Evolutionary conservation across 2,797 vertebrate species (phyloP).

Genomic region (Streptopelia turtur): DNA sequence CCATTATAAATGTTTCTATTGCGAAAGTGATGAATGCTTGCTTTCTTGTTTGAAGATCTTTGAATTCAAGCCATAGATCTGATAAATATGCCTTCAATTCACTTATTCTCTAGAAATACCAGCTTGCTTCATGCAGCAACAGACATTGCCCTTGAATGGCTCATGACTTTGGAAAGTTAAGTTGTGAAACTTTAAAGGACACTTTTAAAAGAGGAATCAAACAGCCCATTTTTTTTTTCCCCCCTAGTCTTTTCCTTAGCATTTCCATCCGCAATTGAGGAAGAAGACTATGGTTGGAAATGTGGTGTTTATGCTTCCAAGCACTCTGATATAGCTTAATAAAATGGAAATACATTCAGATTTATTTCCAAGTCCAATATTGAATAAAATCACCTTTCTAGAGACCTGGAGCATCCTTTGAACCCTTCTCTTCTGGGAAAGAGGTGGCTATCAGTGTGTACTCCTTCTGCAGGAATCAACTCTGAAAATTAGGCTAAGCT

Average conservation of each 20-base stretch:
- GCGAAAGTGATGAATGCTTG: neutral
- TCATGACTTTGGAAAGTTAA: neutral
- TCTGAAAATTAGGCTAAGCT: neutral
- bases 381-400: neutral
- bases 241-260: neutral
- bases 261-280: neutral
- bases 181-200: neutral
- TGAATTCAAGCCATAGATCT: neutral
- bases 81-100: neutral
- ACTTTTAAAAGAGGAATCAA: neutral
- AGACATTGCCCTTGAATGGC: neutral
- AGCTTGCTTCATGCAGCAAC: neutral
- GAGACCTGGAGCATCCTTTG: neutral
- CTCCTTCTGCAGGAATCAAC: neutral
- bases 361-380: neutral
- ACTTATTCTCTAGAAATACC: neutral
- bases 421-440: neutral
- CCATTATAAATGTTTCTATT: neutral
- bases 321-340: neutral
- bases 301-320: neutral
- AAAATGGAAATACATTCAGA: neutral
- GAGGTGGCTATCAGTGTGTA: rapidly evolving
- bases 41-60: neutral
- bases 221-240: rapidly evolving
- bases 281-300: neutral